These are phyloP conservation scores for Halcyon senegalensis DNA, from an alignment of 2,113 vertebrate species.

Conservation along the genomic window DNA sequence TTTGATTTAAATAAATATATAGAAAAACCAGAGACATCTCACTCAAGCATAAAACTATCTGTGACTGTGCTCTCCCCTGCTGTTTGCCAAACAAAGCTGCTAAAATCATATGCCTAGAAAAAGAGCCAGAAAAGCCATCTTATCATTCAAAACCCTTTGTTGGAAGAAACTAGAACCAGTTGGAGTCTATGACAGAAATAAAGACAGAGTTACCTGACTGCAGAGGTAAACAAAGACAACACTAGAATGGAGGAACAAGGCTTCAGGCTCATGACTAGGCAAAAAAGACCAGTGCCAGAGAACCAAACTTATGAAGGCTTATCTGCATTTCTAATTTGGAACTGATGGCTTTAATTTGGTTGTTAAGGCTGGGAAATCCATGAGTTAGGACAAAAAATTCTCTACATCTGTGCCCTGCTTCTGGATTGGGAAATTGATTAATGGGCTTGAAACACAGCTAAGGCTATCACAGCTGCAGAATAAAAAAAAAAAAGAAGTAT, in stretches of 20 bases:
- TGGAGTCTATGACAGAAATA: not conserved
- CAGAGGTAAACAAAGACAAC: not conserved
- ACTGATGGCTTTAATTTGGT: not conserved
- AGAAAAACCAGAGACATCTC: not conserved
- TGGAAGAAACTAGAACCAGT: not conserved
- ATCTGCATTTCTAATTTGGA: not conserved
- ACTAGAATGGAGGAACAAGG: not conserved
- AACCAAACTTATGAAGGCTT: not conserved
- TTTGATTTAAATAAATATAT: not conserved
- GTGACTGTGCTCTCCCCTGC: accelerated
- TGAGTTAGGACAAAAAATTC: not conserved
- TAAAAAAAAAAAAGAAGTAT: not conserved
- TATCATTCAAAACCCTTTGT: not conserved
- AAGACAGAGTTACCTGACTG: not conserved
- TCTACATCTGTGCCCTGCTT: not conserved
- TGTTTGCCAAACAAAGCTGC: not conserved
- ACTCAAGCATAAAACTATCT: not conserved
- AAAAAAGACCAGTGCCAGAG: not conserved
- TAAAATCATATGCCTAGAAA: not conserved
- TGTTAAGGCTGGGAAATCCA: not conserved
- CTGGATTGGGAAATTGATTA: not conserved
- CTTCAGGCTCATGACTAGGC: not conserved
- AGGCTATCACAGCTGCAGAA: slow-evolving; percentile 16
- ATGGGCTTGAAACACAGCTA: not conserved
- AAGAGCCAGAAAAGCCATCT: not conserved